Evolutionary conservation across 2,888 invertebrate genomes (phyloP), one percentile per base, ranked within the genome.

Genomic region (Lasius fuliginosus): DNA sequence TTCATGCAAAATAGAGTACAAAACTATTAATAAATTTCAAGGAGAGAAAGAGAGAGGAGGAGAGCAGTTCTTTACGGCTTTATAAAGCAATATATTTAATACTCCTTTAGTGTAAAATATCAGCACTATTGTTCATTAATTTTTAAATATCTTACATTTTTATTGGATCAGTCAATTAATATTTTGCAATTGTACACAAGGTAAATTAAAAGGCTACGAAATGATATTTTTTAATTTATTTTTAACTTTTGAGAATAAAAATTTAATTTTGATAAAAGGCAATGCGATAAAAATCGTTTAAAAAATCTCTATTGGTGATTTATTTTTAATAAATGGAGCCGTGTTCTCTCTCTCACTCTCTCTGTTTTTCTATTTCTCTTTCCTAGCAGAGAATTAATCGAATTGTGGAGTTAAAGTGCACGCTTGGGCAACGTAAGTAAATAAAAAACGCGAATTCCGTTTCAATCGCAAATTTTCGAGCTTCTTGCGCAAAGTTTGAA

Each of bases 381-480:
- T 68, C 56, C 5, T n/a, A 56, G 53, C 9, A 18, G 27, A 9
- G 40, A 67, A 42, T 27, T 40, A 42, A 77, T 77, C 76, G 36
- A 68, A 33, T 46, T 27, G 40, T 40, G 9, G 27, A 56, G 30
- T 56, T 40, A 30, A 56, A 76, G 40, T 40, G 15, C 12, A 56
- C 53, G 27, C 27, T 68, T 36, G 40, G 40, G 53, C 33, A 36
- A 36, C 46, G 23, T 40, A n/a, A 23, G 11, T 77, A 58, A 77
- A 77, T 77, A 77, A 77, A 77, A 77, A 68, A 56, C 15, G 15
- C 3, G 58, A 23, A 33, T 42, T 56, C 30, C 11, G 40, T 67
- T 77, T 77, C 15, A 64, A 62, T 62, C 60, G 73, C 73, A 62
- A 73, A 81, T 71, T 81, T 62, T 46, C 36, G 81, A 81, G 46